Conservation (phyloP, 2,797 vertebrate genomes). For the Oreonectes daqikongensis region DNA sequence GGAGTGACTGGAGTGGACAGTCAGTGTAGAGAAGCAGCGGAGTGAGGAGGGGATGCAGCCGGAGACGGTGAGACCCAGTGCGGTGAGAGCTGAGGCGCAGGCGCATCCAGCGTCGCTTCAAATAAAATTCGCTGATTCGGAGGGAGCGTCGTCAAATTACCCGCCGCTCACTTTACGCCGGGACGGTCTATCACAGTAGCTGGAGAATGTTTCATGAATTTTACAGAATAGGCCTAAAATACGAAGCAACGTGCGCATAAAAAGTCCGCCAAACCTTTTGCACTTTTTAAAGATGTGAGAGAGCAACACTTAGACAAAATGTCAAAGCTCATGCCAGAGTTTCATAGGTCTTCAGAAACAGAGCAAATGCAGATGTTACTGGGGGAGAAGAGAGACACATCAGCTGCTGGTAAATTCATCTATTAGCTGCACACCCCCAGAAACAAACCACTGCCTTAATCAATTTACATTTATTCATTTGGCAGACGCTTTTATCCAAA, state of each 20-base stretch:
- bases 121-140: constrained; percentile 67
- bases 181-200: neutral
- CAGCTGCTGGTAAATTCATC: no score
- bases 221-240: constrained; percentile 6
- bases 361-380: no score
- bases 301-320: no score
- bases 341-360: no score
- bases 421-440: no score
- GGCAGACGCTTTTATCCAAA: no score
- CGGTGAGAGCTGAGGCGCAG: constrained; percentile 76
- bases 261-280: constrained; percentile 42
- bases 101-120: constrained; percentile 73
- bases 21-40: constrained; percentile 53
- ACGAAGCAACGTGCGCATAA: neutral
- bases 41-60: constrained; percentile 68
- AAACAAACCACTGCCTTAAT: no score
- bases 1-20: constrained; percentile 60
- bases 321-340: no score
- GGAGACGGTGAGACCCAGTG: constrained; percentile 75
- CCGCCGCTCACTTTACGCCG: constrained; percentile 16
- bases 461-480: no score
- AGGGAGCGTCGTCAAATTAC: constrained; percentile 81
- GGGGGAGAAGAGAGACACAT: no score
- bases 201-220: neutral
- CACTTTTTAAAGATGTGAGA: no score